Percentiles rank a stretch among this genome's conserved stretches.
These are phyloP conservation scores for Odontamblyopus rebecca DNA, from an alignment of 2,797 vertebrate species.

Conservation along the genomic window DNA sequence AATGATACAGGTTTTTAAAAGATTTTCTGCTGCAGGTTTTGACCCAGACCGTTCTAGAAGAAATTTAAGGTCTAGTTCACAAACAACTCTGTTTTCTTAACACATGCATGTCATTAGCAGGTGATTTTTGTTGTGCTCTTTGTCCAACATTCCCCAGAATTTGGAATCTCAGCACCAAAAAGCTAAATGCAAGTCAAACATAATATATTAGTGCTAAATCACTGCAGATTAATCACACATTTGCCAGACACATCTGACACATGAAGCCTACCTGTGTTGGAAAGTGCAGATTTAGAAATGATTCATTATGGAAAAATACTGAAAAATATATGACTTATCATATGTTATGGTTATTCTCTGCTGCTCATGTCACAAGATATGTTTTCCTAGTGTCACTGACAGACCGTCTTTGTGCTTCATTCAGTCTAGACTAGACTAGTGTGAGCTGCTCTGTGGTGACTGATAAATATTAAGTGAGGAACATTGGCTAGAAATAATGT, in stretches of 20 bases:
- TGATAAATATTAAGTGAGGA: neutral
- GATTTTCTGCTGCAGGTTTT: neutral
- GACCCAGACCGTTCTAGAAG: neutral
- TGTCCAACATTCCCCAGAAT: neutral
- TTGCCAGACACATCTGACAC: neutral
- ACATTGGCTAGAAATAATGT: neutral
- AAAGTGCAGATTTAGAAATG: neutral
- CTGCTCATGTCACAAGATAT: slow-evolving; percentile 19
- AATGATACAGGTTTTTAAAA: neutral
- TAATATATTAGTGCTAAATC: neutral
- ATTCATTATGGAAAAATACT: neutral
- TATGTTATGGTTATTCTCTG: neutral
- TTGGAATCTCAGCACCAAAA: neutral
- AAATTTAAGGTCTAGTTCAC: neutral
- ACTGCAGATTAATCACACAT: neutral
- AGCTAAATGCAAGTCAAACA: neutral
- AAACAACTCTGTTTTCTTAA: neutral
- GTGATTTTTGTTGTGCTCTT: neutral
- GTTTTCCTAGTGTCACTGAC: slow-evolving; percentile 4
- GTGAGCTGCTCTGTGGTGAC: neutral
- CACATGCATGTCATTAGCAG: slow-evolving; percentile 1
- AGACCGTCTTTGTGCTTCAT: slow-evolving; percentile 2
- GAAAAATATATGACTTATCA: neutral
- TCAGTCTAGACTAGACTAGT: neutral
- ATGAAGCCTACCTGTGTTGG: neutral